Evolutionary conservation across 2,888 invertebrate species (phyloP).

Genomic region (Gastracanthus pulcherrimus): DNA sequence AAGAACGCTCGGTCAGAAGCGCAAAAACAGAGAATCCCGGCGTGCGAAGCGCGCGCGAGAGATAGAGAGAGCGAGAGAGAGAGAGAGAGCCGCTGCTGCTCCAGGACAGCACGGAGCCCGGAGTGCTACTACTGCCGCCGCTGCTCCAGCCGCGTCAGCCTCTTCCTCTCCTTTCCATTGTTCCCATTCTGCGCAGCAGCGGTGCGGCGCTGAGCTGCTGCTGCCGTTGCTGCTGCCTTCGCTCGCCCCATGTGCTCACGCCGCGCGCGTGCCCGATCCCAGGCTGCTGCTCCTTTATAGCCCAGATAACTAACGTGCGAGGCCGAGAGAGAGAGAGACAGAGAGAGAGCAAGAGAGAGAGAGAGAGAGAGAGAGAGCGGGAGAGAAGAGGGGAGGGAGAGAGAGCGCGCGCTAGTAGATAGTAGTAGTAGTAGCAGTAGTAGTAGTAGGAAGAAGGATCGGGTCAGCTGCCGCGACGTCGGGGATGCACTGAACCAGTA

Average conservation of each 20-base stretch:
- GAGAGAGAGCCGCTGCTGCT: not conserved
- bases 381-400: not conserved
- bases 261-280: not conserved
- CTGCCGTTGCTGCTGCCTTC: too few species aligned
- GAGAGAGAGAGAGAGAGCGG: not conserved
- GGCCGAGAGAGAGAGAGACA: too few species aligned
- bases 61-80: too few species aligned
- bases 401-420: too few species aligned
- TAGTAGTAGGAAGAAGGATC: conserved; percentile 1
- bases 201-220: conserved; percentile 13
- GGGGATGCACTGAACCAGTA: not conserved
- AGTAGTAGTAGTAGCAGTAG: too few species aligned
- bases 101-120: not conserved
- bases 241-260: conserved; percentile 26
- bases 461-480: not conserved
- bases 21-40: not conserved
- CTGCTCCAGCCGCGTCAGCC: not conserved
- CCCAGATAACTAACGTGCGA: too few species aligned
- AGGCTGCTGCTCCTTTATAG: too few species aligned
- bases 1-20: too few species aligned
- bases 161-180: not conserved
- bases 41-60: not conserved
- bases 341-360: too few species aligned
- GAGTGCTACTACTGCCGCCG: conserved; percentile 19
- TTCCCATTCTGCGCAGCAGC: conserved; percentile 41